These are phyloP conservation scores for Myotis planiceps DNA, from an alignment of 2,797 vertebrate genomes.

Conservation along the genomic window DNA sequence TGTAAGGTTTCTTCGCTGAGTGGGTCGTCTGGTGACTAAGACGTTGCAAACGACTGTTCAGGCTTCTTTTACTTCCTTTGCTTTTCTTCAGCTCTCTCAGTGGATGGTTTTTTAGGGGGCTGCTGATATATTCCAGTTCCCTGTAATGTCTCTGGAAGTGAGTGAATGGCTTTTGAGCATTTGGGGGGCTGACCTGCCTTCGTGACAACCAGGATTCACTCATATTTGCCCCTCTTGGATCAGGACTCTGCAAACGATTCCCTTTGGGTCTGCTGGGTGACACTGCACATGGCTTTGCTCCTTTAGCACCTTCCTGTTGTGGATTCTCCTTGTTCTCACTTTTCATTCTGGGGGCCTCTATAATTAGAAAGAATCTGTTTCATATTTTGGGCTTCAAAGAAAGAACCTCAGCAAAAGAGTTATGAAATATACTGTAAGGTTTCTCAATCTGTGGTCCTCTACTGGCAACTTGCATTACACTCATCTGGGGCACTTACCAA, in stretches of 20 bases:
- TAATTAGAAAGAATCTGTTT: slow-evolving; percentile 70
- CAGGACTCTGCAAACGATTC: slow-evolving; percentile 41
- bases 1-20: slow-evolving; percentile 57
- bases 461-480: not conserved
- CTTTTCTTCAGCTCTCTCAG: slow-evolving; percentile 73
- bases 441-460: not conserved
- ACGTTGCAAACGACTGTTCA: slow-evolving; percentile 52
- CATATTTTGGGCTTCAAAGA: slow-evolving; percentile 37
- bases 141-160: slow-evolving; percentile 68
- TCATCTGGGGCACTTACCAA: not conserved
- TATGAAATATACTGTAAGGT: not conserved
- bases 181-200: slow-evolving; percentile 51
- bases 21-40: slow-evolving; percentile 42
- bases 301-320: slow-evolving; percentile 63
- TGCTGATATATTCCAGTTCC: slow-evolving; percentile 62
- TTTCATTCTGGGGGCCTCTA: slow-evolving; percentile 67
- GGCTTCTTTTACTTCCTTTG: slow-evolving; percentile 43
- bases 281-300: slow-evolving; percentile 51
- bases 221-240: not conserved
- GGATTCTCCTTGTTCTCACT: slow-evolving; percentile 78
- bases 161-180: slow-evolving; percentile 64
- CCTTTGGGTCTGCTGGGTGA: slow-evolving; percentile 52
- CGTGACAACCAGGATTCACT: slow-evolving; percentile 49
- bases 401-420: slow-evolving; percentile 26
- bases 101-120: slow-evolving; percentile 49